Conservation (phyloP, 2,888 invertebrate genomes). For the Cephus runcator region DNA sequence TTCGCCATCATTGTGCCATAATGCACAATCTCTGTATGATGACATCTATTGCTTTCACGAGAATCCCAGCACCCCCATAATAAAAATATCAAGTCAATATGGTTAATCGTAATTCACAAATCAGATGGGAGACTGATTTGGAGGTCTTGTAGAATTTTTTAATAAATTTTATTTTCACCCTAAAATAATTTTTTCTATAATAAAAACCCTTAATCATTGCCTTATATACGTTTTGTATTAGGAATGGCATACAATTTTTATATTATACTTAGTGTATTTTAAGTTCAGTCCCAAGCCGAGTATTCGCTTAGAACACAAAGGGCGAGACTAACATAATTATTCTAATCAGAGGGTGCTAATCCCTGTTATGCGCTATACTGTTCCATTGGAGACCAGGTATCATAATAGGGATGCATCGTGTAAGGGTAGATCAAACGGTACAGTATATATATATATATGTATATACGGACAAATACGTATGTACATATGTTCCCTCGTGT, state of each 20-base stretch:
- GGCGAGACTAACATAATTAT: neutral
- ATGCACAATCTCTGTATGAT: slow-evolving; percentile 41
- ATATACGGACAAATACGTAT: neutral
- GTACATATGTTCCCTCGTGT: neutral
- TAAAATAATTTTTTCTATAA: neutral
- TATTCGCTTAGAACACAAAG: neutral
- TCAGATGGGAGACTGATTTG: neutral
- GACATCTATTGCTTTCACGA: slow-evolving; percentile 34
- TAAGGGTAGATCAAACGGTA: neutral
- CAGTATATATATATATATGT: neutral
- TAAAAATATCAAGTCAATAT: neutral
- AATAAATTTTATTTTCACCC: too few relatives aligned
- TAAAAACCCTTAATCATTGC: neutral
- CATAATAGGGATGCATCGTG: neutral
- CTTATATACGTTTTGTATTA: neutral
- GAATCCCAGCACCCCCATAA: neutral
- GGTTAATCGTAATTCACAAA: neutral
- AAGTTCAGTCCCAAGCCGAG: neutral
- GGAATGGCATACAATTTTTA: neutral
- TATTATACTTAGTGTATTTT: neutral
- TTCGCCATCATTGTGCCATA: slow-evolving; percentile 31
- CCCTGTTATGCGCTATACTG: neutral
- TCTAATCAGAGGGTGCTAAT: slow-evolving; percentile 3
- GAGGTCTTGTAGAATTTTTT: neutral
- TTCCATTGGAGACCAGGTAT: neutral